phyloP scores from a whole-genome alignment of 2,797 vertebrate genomes.

The Hypotaenidia philippensis region DNA sequence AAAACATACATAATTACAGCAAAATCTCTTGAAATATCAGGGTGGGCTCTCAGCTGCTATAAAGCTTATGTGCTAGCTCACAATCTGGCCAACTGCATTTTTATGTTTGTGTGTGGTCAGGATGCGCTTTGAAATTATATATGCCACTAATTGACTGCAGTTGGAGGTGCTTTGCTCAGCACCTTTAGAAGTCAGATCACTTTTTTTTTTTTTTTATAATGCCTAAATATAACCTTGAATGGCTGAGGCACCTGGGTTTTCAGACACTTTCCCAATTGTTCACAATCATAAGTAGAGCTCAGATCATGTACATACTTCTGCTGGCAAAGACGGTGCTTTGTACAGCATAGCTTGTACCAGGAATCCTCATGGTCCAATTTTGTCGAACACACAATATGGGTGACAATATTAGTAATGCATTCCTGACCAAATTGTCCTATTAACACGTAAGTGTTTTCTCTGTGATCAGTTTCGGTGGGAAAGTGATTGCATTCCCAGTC shows the following conservation, averaged over 20 bases:
- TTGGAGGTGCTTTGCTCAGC: neutral
- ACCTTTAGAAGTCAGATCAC: neutral
- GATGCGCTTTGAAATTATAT: neutral
- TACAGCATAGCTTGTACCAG: neutral
- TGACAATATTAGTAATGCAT: neutral
- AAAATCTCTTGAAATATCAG: conserved; percentile 2
- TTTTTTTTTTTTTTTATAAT: neutral
- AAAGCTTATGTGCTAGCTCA: neutral
- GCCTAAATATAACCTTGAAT: neutral
- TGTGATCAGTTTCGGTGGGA: neutral
- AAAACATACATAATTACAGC: neutral
- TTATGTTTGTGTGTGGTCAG: neutral
- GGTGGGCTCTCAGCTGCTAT: neutral
- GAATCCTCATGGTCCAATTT: neutral
- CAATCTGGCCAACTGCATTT: neutral
- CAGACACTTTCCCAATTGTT: neutral
- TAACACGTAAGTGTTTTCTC: neutral
- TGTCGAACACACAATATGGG: neutral
- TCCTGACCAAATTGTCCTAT: neutral
- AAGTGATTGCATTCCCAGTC: neutral
- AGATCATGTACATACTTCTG: neutral
- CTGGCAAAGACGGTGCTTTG: neutral
- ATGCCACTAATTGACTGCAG: neutral
- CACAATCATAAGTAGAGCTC: neutral
- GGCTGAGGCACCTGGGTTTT: neutral